Conservation (phyloP, 1,140 invertebrate genomes). For the Aphelenchoides fujianensis region DNA sequence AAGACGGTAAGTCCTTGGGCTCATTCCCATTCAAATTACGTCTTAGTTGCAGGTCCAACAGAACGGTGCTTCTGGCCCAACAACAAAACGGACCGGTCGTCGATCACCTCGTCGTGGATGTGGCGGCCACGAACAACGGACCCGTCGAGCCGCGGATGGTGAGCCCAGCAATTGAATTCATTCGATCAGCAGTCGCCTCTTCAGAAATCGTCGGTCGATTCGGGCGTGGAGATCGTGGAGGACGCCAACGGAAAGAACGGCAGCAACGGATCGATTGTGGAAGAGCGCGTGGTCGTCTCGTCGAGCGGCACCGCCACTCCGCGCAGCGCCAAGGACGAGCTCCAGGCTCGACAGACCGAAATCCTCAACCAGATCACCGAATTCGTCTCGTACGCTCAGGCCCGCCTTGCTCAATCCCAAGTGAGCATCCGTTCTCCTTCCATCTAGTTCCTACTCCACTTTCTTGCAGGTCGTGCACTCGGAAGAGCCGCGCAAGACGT, state of each 20-base stretch:
- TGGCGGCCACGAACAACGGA: not conserved
- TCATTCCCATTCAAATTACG: too few species aligned
- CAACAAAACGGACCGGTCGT: not conserved
- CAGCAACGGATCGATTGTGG: slow-evolving; percentile 17
- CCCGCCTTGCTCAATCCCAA: not conserved
- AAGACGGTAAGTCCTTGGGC: too few species aligned
- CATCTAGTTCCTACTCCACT: not conserved
- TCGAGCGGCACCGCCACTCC: not conserved
- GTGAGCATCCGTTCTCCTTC: not conserved
- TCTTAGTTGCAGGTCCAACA: too few species aligned
- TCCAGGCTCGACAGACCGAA: slow-evolving; percentile 17
- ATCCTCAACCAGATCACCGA: slow-evolving; percentile 25
- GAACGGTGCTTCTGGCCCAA: too few species aligned
- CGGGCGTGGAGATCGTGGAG: slow-evolving; percentile 8
- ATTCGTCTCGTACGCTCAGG: slow-evolving; percentile 19
- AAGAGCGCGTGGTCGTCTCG: not conserved
- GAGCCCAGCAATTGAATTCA: not conserved
- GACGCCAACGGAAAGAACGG: not conserved
- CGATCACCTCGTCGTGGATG: not conserved
- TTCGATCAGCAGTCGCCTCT: slow-evolving; percentile 3
- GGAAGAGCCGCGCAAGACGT: slow-evolving; percentile 21
- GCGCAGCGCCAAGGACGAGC: not conserved
- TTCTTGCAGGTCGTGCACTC: slow-evolving; percentile 23
- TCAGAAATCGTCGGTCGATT: slow-evolving; percentile 25
- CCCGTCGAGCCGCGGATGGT: not conserved